Percentiles rank a stretch among this genome's conserved stretches.
phyloP scores from a whole-genome alignment of 2,888 invertebrate species.

The Opisthograptis luteolata region DNA sequence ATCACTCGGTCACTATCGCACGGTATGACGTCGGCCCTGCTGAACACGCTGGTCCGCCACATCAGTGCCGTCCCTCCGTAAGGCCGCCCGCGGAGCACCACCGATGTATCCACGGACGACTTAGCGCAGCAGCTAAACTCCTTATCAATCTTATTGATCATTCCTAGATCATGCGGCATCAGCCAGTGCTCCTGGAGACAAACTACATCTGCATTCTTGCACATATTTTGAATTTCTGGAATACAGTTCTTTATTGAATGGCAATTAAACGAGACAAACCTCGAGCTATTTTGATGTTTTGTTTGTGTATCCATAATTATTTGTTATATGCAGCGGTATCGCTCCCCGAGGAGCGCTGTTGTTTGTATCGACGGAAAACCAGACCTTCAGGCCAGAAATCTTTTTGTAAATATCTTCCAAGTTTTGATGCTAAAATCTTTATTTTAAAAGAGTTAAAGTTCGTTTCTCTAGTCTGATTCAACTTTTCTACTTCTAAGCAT shows the following conservation, averaged over 20 bases:
- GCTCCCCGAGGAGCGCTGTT: constrained; percentile 6
- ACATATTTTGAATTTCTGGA: constrained; percentile 6
- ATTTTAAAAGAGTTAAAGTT: constrained; percentile 28
- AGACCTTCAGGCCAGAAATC: constrained; percentile 23
- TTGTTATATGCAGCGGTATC: background rate
- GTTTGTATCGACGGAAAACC: constrained; percentile 10
- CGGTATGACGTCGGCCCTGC: constrained; percentile 9
- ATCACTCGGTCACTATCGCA: constrained; percentile 11
- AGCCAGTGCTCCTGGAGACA: constrained; percentile 34
- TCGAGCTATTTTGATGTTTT: background rate
- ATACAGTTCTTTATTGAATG: constrained; percentile 11
- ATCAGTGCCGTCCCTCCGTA: constrained; percentile 28
- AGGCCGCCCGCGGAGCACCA: constrained; percentile 18
- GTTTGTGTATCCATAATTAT: constrained; percentile 1
- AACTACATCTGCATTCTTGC: constrained; percentile 17
- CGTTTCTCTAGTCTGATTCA: constrained; percentile 13
- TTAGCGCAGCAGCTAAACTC: constrained; percentile 22
- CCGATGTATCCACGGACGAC: constrained; percentile 28
- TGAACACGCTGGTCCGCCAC: constrained; percentile 24
- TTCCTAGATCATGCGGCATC: constrained; percentile 18
- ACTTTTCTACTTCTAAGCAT: constrained; percentile 16
- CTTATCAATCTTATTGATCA: constrained; percentile 20
- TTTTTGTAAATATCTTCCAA: constrained; percentile 12
- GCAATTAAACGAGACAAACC: constrained; percentile 13
- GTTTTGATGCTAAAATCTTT: constrained; percentile 2